phyloP scores from a whole-genome alignment of 2,888 invertebrate genomes.

The Nemotelus nigrinus region DNA sequence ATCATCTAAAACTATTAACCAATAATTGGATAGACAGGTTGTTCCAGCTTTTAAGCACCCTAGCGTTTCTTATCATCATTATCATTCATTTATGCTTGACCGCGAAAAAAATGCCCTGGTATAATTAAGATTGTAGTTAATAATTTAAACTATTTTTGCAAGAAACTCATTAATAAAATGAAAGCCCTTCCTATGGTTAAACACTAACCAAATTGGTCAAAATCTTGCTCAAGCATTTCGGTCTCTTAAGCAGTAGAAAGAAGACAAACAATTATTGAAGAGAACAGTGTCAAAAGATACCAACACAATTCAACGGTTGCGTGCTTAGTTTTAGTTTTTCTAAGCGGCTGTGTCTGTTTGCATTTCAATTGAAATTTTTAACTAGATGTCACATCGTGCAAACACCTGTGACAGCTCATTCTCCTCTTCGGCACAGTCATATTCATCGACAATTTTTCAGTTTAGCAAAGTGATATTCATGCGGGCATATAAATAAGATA shows the following conservation, averaged over 20 bases:
- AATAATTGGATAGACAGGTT: too few relatives aligned
- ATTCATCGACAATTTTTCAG: too few relatives aligned
- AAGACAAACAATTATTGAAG: conserved; percentile 31
- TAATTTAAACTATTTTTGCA: too few relatives aligned
- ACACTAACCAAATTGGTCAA: conserved; percentile 2
- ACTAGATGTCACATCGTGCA: conserved; percentile 45
- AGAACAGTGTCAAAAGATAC: conserved; percentile 20
- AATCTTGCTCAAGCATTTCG: neutral
- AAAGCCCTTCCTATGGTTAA: neutral
- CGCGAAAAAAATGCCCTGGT: too few relatives aligned
- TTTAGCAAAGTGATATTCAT: too few relatives aligned
- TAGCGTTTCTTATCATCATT: too few relatives aligned
- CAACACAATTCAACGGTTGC: conserved; percentile 22
- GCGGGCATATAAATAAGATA: neutral
- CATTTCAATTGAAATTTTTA: conserved; percentile 47
- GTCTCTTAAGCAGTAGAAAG: neutral
- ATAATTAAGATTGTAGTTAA: too few relatives aligned
- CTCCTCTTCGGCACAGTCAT: neutral
- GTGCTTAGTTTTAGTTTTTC: conserved; percentile 42
- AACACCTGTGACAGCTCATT: conserved; percentile 44
- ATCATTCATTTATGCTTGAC: too few relatives aligned
- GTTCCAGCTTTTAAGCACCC: too few relatives aligned
- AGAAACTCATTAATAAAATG: too few relatives aligned
- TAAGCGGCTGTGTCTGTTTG: conserved; percentile 35
- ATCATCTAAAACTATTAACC: too few relatives aligned